Percentiles rank a stretch among this genome's conserved stretches.
These are phyloP conservation scores for Cerastis leucographa DNA, from an alignment of 2,888 invertebrate genomes.

Conservation along the genomic window DNA sequence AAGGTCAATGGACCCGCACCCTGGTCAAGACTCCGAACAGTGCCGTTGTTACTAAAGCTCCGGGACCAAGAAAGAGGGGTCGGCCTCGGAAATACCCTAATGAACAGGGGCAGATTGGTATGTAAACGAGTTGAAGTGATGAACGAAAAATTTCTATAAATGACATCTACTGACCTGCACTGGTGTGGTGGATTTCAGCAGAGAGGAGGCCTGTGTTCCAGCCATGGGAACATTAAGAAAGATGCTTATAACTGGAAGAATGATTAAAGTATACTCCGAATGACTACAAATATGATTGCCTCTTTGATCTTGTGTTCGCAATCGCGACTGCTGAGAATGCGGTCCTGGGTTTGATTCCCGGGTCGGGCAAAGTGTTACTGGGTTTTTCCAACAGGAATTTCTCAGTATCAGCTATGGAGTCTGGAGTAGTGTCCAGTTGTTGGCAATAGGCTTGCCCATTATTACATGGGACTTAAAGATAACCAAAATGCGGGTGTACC, in stretches of 20 bases:
- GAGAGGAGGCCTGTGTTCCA: background rate
- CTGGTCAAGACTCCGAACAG: conserved; percentile 77
- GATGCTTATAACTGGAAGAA: background rate
- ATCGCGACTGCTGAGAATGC: too few species aligned
- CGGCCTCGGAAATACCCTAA: conserved; percentile 88
- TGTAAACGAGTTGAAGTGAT: conserved; percentile 10
- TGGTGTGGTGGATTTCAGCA: background rate
- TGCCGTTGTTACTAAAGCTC: conserved; percentile 85
- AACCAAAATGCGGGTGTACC: background rate
- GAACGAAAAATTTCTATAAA: background rate
- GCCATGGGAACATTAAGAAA: background rate
- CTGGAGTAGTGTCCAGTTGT: too few species aligned
- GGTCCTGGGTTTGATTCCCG: too few species aligned
- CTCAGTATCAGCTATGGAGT: too few species aligned
- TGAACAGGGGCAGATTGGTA: conserved; percentile 87
- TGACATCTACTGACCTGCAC: background rate
- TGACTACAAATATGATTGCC: too few species aligned
- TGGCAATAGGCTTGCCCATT: background rate
- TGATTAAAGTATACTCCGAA: background rate
- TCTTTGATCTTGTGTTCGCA: too few species aligned
- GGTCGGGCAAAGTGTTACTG: too few species aligned
- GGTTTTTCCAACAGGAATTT: background rate
- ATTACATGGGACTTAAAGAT: too few species aligned
- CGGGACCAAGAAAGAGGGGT: conserved; percentile 84
- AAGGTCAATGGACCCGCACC: conserved; percentile 83